Evolutionary conservation across 2,888 invertebrate species (phyloP).

Genomic region (Polymixis lichenea): DNA sequence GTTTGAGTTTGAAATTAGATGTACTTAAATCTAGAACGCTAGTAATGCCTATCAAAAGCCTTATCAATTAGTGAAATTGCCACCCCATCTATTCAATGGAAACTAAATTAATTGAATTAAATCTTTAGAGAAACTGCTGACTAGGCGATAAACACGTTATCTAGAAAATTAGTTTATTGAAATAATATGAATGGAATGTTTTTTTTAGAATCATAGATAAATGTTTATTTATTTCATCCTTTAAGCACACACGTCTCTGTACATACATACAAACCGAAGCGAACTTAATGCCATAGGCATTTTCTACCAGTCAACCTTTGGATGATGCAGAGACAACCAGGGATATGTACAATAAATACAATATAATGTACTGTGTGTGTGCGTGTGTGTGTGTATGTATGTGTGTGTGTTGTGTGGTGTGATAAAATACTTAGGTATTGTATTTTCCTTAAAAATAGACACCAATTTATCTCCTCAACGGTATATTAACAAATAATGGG

Average conservation of each 20-base stretch:
- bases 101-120: neutral
- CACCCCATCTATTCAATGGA: neutral
- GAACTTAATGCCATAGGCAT: too few species aligned
- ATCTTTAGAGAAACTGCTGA: neutral
- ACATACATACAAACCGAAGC: too few species aligned
- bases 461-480: neutral
- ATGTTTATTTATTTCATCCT: too few species aligned
- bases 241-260: too few species aligned
- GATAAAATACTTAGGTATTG: neutral
- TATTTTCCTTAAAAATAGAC: neutral
- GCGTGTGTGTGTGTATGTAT: too few species aligned
- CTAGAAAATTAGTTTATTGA: neutral
- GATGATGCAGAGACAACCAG: too few species aligned
- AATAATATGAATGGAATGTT: too few species aligned
- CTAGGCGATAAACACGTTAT: neutral
- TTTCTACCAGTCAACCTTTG: too few species aligned
- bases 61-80: neutral
- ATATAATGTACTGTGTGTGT: too few species aligned
- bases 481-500: neutral
- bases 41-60: neutral
- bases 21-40: neutral
- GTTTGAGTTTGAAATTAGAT: too few species aligned
- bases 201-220: neutral
- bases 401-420: too few species aligned
- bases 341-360: too few species aligned